Evolutionary conservation across 2,113 vertebrate genomes (phyloP), one percentile per base, ranked within the genome.

Genomic region (Leiothrix lutea): DNA sequence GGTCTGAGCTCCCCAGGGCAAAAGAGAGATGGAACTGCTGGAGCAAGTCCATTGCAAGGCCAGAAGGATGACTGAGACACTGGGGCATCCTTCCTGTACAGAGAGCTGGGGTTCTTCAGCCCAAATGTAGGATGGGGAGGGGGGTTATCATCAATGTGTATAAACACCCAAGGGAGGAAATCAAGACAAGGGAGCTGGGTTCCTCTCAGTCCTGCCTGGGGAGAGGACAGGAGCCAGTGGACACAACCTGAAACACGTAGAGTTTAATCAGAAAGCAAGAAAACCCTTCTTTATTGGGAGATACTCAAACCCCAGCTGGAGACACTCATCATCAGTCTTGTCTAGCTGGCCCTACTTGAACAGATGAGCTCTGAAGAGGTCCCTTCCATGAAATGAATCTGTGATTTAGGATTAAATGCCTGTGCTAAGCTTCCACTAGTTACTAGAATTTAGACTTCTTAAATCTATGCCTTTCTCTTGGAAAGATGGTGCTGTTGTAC

Each of bases 81-180:
- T 73, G 54, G 29, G 51, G 19, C 23, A 16, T 40, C 64, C 51
- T 69, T 64, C 5, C 4, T 56, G 1, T 70, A 17, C 26, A 9
- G 36, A 48, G 21, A 48, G 5, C 47, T 75, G 35, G n/a, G 22
- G 17, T 80, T 61, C 51, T 60, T 86, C 45, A 60, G 33, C 24
- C 31, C 22, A 50, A 5, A 17, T 23, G 25, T 28, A 45, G 33
- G 12, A 19, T 60, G 67, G 19, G 14, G 38, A 17, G 2, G 16
- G 5, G 21, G 3, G 0, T 36, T 77, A 4, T 36, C 6, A 3
- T 23, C 38, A 9, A 1, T 21, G 25, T 42, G 6, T 67, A 2
- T 36, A 15, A 81, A 24, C 64, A 61, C 22, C 7, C 2, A 2
- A 4, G 26, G 14, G 38, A 78, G 21, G 9, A 8, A 73, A 18